Conservation (phyloP, 1,140 invertebrate genomes). For the Caenorhabditis tropicalis region DNA sequence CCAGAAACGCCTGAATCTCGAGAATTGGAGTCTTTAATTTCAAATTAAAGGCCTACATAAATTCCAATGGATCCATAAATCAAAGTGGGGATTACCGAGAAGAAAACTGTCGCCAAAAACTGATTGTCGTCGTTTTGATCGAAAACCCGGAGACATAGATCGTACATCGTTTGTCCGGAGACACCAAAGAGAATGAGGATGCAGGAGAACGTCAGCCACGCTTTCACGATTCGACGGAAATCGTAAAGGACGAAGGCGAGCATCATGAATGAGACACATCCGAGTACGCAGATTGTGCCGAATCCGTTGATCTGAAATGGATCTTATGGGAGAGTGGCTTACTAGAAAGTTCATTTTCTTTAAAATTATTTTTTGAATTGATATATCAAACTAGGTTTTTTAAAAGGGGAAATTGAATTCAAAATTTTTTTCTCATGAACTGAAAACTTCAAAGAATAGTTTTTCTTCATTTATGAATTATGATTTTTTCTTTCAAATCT, state of each 20-base stretch:
- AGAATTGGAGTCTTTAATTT: background rate
- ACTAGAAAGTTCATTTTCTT: no score
- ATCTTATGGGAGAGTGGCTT: no score
- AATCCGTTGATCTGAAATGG: constrained; percentile 62
- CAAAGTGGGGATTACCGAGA: background rate
- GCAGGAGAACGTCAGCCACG: constrained; percentile 63
- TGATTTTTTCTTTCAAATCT: no score
- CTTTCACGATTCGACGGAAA: constrained; percentile 56
- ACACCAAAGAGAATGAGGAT: constrained; percentile 58
- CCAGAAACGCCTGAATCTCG: constrained; percentile 52
- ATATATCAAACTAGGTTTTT: no score
- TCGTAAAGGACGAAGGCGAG: constrained; percentile 61
- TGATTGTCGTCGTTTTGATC: background rate
- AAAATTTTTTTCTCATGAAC: no score
- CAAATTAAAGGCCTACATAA: background rate
- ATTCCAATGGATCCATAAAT: constrained; percentile 31
- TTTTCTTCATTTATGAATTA: no score
- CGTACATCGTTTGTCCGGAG: constrained; percentile 35
- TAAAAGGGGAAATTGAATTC: no score
- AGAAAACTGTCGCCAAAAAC: background rate
- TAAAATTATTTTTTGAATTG: no score
- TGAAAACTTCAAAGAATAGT: no score
- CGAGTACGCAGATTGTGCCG: constrained; percentile 54
- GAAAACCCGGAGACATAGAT: background rate
- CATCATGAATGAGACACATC: constrained; percentile 64